Percentiles rank a stretch among this genome's conserved stretches.
Evolutionary conservation across 2,797 vertebrate species (phyloP).

Genomic region (Enteromius anoplus): DNA sequence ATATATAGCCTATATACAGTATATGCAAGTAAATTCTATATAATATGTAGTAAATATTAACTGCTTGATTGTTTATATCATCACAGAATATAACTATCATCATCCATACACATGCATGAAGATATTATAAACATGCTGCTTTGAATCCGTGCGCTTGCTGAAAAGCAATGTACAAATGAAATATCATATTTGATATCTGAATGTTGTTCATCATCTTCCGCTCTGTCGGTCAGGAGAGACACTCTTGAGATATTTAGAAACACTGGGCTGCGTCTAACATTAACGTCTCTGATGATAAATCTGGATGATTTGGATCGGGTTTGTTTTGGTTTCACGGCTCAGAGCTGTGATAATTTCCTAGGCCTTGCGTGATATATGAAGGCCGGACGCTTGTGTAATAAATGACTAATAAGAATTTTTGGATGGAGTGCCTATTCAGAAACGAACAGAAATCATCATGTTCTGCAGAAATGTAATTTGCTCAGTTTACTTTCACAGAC

Average conservation of each 20-base stretch:
- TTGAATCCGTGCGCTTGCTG: not conserved
- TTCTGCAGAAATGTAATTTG: conserved; percentile 6
- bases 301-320: conserved; percentile 53
- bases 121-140: not conserved
- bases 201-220: too few relatives aligned
- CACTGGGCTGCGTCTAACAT: not conserved
- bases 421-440: not conserved
- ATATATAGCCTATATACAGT: too few relatives aligned
- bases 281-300: conserved; percentile 47
- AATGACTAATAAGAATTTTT: conserved; percentile 32
- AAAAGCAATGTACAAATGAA: not conserved
- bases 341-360: conserved; percentile 50
- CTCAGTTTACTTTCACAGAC: not conserved
- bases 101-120: not conserved
- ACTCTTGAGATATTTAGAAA: not conserved
- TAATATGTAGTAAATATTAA: not conserved
- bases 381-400: conserved; percentile 16
- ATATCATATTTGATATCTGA: not conserved
- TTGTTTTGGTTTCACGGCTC: conserved; percentile 59
- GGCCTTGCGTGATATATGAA: conserved; percentile 48
- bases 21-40: too few relatives aligned
- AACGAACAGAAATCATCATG: not conserved
- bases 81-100: not conserved
- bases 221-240: not conserved
- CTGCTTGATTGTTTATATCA: not conserved